A percentile compares a stretch with the other conserved stretches of the same genome.
Evolutionary conservation across 2,113 vertebrate species (phyloP).

Genomic region (Solea senegalensis): DNA sequence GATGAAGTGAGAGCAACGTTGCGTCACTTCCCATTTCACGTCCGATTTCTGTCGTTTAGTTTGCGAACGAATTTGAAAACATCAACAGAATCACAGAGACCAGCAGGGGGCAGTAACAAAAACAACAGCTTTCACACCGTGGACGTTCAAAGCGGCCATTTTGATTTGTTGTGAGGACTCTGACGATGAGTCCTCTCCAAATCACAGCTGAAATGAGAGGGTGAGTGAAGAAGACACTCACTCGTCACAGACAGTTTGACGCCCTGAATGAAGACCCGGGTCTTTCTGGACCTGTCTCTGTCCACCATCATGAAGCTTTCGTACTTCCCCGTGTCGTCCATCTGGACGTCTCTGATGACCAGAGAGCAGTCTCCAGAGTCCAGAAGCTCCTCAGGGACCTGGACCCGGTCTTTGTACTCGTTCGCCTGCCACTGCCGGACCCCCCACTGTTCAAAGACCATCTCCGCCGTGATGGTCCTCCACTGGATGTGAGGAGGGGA

Average conservation of each 20-base stretch:
- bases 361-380: conserved; percentile 74
- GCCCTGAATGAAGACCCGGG: conserved; percentile 66
- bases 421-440: conserved; percentile 38
- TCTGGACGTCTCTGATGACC: conserved; percentile 66
- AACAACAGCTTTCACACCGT: no score
- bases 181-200: no score
- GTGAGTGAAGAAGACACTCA: background rate
- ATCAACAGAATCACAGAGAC: no score
- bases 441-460: conserved; percentile 66
- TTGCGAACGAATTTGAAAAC: no score
- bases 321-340: conserved; percentile 70
- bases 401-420: conserved; percentile 38
- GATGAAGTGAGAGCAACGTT: no score
- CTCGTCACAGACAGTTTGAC: conserved; percentile 66
- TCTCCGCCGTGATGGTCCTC: background rate
- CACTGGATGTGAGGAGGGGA: conserved; percentile 66
- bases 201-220: background rate
- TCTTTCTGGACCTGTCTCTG: background rate
- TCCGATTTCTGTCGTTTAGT: no score
- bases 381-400: conserved; percentile 51
- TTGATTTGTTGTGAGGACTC: no score
- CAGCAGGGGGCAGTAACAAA: no score
- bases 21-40: no score
- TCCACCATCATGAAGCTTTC: conserved; percentile 74
- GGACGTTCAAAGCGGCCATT: no score